Evolutionary conservation across 2,113 vertebrate species (phyloP).

Genomic region (Macroglossus sobrinus): DNA sequence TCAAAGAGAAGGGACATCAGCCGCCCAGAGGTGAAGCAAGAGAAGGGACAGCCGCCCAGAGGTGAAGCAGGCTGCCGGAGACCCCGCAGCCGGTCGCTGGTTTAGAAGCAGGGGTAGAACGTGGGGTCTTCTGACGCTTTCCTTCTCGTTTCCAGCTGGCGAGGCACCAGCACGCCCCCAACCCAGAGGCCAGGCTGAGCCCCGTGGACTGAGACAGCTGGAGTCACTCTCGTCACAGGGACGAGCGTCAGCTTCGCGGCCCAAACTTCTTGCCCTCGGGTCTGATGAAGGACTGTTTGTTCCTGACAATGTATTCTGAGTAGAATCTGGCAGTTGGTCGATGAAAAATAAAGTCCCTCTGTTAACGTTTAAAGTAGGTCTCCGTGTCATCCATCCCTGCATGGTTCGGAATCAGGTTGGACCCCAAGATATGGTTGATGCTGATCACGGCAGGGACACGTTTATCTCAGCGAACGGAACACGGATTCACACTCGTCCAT

Average conservation of each 20-base stretch:
- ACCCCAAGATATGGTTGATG: neutral
- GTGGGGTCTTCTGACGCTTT: neutral
- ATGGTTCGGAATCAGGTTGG: neutral
- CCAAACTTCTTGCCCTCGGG: neutral
- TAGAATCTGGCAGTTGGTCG: neutral
- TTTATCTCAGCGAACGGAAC: neutral
- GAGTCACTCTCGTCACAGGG: neutral
- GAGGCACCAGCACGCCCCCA: neutral
- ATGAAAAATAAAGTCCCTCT: neutral
- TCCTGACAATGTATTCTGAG: neutral
- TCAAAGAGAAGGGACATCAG: neutral
- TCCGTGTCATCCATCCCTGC: neutral
- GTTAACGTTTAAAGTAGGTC: neutral
- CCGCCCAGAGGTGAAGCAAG: accelerated
- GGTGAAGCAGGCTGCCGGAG: accelerated
- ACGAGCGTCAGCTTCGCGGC: too few species aligned
- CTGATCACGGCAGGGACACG: accelerated
- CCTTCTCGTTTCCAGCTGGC: neutral
- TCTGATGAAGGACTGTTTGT: too few species aligned
- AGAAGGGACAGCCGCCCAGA: accelerated
- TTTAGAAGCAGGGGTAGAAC: neutral
- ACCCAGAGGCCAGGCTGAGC: accelerated
- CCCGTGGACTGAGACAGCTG: accelerated
- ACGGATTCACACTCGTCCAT: accelerated
- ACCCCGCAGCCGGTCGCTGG: neutral